These are phyloP conservation scores for Lycaena phlaeas DNA, from an alignment of 2,888 invertebrate species.

Conservation along the genomic window DNA sequence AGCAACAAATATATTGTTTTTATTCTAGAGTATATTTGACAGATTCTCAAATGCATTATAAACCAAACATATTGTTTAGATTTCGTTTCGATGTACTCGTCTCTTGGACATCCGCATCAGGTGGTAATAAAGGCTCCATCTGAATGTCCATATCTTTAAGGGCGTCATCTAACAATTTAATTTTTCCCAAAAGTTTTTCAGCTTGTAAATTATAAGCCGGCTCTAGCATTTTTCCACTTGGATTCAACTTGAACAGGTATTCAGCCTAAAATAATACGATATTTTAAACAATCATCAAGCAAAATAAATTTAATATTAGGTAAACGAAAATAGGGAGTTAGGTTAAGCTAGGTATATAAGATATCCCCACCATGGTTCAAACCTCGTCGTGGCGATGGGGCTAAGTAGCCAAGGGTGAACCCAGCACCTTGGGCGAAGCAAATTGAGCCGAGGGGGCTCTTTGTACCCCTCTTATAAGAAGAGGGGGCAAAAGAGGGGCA, in stretches of 20 bases:
- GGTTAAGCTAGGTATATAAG: no score
- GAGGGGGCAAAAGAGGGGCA: no score
- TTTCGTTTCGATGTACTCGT: constrained; percentile 25
- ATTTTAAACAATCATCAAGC: no score
- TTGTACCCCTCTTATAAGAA: no score
- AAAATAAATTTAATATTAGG: no score
- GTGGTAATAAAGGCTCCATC: constrained; percentile 46
- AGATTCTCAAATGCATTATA: constrained; percentile 28
- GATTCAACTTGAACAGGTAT: constrained; percentile 78
- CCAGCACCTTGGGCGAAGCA: no score
- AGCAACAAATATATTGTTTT: no score
- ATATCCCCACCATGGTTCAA: no score
- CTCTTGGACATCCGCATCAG: constrained; percentile 32
- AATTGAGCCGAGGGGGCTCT: no score
- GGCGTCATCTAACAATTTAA: constrained; percentile 58
- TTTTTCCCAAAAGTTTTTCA: constrained; percentile 59
- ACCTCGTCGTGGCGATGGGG: no score
- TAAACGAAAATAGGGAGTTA: no score
- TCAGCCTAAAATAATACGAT: constrained; percentile 61
- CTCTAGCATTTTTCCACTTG: constrained; percentile 79
- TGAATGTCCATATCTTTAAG: constrained; percentile 48
- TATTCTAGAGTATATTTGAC: background rate
- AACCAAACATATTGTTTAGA: constrained; percentile 35
- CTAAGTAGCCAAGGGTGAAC: no score
- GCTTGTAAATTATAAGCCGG: constrained; percentile 76